phyloP scores from a whole-genome alignment of 1,140 invertebrate genomes.

The Cotesia chilonis region DNA sequence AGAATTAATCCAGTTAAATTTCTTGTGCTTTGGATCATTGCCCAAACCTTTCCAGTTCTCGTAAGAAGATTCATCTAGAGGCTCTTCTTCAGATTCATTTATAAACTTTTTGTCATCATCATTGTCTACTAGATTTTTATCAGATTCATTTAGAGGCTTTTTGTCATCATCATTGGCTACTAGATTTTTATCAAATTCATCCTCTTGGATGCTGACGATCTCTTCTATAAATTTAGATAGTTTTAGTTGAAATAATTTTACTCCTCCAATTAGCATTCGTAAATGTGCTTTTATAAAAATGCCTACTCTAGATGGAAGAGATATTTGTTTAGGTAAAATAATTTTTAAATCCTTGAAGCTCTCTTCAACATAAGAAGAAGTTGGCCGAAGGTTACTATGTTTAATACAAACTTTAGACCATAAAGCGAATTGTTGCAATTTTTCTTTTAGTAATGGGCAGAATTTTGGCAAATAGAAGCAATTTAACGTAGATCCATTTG shows the following conservation, averaged over 20 bases:
- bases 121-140: too few relatives aligned
- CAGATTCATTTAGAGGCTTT: too few relatives aligned
- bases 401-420: background rate
- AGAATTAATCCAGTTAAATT: conserved; percentile 3
- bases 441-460: too few relatives aligned
- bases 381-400: background rate
- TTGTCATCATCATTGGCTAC: background rate
- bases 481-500: background rate
- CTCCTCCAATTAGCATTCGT: background rate
- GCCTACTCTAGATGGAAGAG: background rate
- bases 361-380: background rate
- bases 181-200: background rate
- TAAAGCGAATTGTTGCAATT: too few relatives aligned
- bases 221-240: background rate
- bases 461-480: too few relatives aligned
- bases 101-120: too few relatives aligned
- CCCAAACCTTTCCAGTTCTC: background rate
- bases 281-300: conserved; percentile 1
- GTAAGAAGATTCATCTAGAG: background rate
- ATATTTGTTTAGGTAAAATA: background rate
- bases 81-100: too few relatives aligned
- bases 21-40: background rate
- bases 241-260: background rate
- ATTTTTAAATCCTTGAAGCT: background rate
- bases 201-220: background rate